These are phyloP conservation scores for Cantharis rustica DNA, from an alignment of 2,888 invertebrate species.

Conservation along the genomic window DNA sequence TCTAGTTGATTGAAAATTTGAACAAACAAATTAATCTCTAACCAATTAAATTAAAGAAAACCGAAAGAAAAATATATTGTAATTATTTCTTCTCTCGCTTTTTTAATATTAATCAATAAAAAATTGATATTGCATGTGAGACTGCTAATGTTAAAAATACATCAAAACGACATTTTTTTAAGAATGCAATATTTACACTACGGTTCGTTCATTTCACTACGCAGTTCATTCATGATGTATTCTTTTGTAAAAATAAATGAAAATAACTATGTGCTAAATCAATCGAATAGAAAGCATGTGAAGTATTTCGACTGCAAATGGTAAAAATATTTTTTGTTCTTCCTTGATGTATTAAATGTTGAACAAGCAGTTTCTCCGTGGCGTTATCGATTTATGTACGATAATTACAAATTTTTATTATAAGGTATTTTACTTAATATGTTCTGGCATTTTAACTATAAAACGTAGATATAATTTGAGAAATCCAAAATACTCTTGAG, in stretches of 20 bases:
- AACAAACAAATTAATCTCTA: neutral
- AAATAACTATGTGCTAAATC: neutral
- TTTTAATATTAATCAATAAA: neutral
- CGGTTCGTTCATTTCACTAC: neutral
- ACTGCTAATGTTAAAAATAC: neutral
- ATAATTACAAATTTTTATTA: too few relatives aligned
- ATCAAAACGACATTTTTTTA: neutral
- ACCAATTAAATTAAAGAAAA: neutral
- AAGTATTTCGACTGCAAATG: neutral
- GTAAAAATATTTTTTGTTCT: neutral
- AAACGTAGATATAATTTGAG: too few relatives aligned
- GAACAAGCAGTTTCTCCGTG: neutral
- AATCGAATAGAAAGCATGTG: neutral
- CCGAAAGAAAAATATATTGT: neutral
- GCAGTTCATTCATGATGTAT: neutral
- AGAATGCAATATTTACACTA: neutral
- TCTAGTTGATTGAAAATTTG: neutral
- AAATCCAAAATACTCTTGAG: too few relatives aligned
- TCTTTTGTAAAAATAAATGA: neutral
- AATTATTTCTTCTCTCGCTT: too few relatives aligned
- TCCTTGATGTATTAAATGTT: neutral
- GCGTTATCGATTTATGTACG: too few relatives aligned
- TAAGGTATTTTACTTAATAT: too few relatives aligned
- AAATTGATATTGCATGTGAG: neutral
- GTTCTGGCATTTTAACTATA: too few relatives aligned